Percentiles rank a stretch among this genome's conserved stretches.
phyloP scores from a whole-genome alignment of 2,888 invertebrate species.

The Corythucha ciliata region DNA sequence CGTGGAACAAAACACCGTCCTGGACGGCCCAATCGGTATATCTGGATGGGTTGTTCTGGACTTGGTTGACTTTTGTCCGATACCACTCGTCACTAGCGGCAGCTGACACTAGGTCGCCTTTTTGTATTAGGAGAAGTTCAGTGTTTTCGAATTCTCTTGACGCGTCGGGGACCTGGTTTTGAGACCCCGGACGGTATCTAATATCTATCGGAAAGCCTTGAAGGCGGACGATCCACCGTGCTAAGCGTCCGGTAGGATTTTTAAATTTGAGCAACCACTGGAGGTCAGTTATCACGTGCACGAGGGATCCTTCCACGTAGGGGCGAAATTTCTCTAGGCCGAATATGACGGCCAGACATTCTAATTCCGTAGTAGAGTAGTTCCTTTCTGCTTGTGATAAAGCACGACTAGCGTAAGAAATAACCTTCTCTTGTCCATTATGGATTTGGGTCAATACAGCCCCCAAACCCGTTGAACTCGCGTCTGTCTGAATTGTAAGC shows the following conservation, averaged over 20 bases:
- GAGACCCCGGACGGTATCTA: background rate
- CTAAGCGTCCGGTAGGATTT: conserved; percentile 31
- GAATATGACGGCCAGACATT: conserved; percentile 34
- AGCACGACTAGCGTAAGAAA: conserved; percentile 33
- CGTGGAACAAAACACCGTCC: background rate
- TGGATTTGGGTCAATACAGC: conserved; percentile 31
- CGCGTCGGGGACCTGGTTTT: background rate
- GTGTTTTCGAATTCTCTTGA: background rate
- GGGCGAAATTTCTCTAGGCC: conserved; percentile 30
- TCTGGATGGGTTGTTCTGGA: background rate
- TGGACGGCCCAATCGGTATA: background rate
- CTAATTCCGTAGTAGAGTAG: conserved; percentile 31
- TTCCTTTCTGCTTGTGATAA: conserved; percentile 30
- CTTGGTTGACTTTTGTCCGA: background rate
- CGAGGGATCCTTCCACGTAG: conserved; percentile 33
- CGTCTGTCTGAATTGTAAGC: conserved; percentile 26
- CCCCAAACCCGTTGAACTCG: conserved; percentile 22
- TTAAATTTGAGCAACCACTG: conserved; percentile 32
- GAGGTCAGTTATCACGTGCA: conserved; percentile 29
- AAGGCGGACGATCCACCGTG: conserved; percentile 29
- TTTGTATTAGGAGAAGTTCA: too few relatives aligned
- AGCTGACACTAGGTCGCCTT: too few relatives aligned
- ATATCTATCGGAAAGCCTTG: background rate
- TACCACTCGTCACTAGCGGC: background rate
- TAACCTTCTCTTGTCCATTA: conserved; percentile 30